Evolutionary conservation across 2,113 vertebrate genomes (phyloP).

Genomic region (Ceratotherium simum): DNA sequence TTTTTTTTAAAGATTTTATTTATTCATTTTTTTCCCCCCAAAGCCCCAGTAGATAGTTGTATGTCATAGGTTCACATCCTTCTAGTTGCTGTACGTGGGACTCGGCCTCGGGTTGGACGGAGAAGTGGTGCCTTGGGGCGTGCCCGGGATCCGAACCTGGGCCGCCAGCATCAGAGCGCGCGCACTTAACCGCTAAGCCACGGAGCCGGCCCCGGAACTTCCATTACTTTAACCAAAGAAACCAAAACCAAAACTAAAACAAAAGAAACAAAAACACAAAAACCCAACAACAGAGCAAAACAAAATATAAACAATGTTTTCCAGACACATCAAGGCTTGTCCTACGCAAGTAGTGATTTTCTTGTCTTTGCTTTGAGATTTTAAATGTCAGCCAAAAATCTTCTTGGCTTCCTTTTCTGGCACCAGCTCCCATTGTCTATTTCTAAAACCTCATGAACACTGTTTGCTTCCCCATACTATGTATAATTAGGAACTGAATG

Average conservation of each 20-base stretch:
- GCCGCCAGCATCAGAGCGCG: no score
- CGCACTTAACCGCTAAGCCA: no score
- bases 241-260: conserved; percentile 31
- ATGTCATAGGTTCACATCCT: no score
- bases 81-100: no score
- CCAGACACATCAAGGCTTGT: conserved; percentile 54
- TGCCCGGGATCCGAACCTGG: no score
- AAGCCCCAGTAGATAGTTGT: no score
- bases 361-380: conserved; percentile 69
- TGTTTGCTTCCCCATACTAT: conserved; percentile 1
- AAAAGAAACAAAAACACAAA: conserved; percentile 33
- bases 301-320: conserved; percentile 60
- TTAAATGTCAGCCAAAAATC: conserved; percentile 80
- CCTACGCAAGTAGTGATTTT: conserved; percentile 71
- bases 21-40: no score
- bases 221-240: conserved; percentile 50
- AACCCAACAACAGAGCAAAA: conserved; percentile 46
- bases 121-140: no score
- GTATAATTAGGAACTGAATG: background rate
- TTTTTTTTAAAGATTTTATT: no score
- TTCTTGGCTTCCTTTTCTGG: conserved; percentile 73
- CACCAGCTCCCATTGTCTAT: background rate
- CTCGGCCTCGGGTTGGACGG: no score
- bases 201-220: no score
- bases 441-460: conserved; percentile 59